These are phyloP conservation scores for Gastrophysa polygoni DNA, from an alignment of 2,888 invertebrate species.

Conservation along the genomic window DNA sequence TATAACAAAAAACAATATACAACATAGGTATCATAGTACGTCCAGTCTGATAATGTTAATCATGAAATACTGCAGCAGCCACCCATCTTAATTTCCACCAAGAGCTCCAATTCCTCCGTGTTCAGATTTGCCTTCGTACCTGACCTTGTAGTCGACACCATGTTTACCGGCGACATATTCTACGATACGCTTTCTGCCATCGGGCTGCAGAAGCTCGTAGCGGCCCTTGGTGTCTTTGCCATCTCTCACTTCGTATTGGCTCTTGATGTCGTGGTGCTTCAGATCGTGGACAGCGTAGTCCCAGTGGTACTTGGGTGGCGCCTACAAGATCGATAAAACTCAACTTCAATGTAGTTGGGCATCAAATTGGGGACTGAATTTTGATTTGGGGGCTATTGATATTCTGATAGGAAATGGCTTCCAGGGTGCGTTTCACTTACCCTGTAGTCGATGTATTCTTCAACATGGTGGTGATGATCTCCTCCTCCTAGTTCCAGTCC, in stretches of 20 bases:
- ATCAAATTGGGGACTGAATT: not conserved
- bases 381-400: not conserved
- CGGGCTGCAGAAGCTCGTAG: conserved; percentile 53
- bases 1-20: conserved; percentile 40
- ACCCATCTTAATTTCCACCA: conserved; percentile 27
- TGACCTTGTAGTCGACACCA: conserved; percentile 52
- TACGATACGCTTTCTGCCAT: conserved; percentile 53
- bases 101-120: conserved; percentile 43
- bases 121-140: conserved; percentile 37
- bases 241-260: conserved; percentile 52
- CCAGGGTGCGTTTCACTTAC: conserved; percentile 40
- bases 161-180: conserved; percentile 54
- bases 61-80: not conserved
- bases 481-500: conserved; percentile 30
- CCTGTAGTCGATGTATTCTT: conserved; percentile 52
- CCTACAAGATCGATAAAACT: conserved; percentile 35
- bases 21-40: conserved; percentile 39
- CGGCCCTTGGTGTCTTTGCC: conserved; percentile 50
- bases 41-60: conserved; percentile 19
- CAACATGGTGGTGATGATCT: conserved; percentile 44
- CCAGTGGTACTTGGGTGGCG: conserved; percentile 52
- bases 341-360: not conserved
- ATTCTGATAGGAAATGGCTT: not conserved
- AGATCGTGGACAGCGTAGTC: conserved; percentile 53
- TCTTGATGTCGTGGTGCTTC: conserved; percentile 53